A percentile compares a stretch with the other conserved stretches of the same genome.
These are phyloP conservation scores for Cygnus olor DNA, from an alignment of 2,797 vertebrate genomes.

Conservation along the genomic window DNA sequence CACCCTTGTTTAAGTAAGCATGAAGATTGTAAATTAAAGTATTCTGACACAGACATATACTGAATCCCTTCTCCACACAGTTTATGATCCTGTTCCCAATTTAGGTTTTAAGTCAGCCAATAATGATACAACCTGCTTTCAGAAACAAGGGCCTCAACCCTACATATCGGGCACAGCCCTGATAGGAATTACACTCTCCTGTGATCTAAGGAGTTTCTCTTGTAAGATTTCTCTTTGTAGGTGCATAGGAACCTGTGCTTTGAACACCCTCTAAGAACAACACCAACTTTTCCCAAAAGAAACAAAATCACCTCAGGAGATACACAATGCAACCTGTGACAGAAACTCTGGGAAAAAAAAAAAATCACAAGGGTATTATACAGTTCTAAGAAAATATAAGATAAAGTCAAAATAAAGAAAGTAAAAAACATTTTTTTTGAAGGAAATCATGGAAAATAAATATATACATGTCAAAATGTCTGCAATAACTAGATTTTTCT, in stretches of 20 bases:
- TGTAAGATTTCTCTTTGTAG: neutral
- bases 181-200: neutral
- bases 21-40: neutral
- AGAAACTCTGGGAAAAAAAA: neutral
- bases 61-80: neutral
- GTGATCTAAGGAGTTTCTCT: neutral
- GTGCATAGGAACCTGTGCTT: neutral
- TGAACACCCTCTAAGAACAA: neutral
- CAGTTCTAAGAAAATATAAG: neutral
- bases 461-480: neutral
- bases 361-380: neutral
- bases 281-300: neutral
- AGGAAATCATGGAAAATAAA: neutral
- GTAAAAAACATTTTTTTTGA: neutral
- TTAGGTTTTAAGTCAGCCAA: neutral
- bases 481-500: neutral
- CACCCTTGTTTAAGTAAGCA: neutral
- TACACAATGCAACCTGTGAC: neutral
- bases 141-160: neutral
- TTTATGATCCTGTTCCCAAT: neutral
- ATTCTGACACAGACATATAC: neutral
- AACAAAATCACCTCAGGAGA: neutral
- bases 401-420: neutral
- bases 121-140: neutral
- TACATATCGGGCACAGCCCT: neutral